These are phyloP conservation scores for Psittacula derbiana DNA, from an alignment of 2,797 vertebrate genomes.

Conservation along the genomic window DNA sequence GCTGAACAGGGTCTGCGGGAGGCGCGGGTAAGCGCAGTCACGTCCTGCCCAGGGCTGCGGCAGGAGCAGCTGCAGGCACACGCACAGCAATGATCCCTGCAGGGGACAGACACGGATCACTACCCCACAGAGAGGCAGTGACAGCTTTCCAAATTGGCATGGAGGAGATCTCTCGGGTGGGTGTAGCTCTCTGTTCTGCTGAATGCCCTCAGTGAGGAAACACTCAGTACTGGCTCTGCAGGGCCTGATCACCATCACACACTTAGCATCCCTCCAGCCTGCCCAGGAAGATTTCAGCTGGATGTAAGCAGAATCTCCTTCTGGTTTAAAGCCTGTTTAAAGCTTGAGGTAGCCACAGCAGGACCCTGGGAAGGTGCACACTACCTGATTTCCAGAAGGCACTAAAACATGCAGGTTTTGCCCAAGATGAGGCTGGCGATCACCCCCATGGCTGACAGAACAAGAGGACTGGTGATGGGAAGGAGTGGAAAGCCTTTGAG, in stretches of 20 bases:
- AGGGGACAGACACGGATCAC: background rate
- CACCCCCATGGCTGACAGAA: background rate
- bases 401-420: rapidly evolving
- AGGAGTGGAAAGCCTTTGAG: background rate
- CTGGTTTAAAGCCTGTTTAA: background rate
- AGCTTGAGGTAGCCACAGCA: background rate
- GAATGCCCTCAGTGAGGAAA: background rate
- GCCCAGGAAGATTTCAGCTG: background rate
- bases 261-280: background rate
- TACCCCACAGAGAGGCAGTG: rapidly evolving
- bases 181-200: background rate
- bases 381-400: background rate
- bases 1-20: background rate
- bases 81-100: background rate
- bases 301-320: background rate
- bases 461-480: background rate
- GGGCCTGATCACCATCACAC: background rate
- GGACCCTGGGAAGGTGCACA: background rate
- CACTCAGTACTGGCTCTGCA: background rate
- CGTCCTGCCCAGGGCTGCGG: background rate
- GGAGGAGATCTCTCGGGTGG: background rate
- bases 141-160: background rate
- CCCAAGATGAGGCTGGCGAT: background rate
- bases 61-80: background rate
- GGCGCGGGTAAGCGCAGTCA: rapidly evolving